Base-by-base conservation (phyloP, 2,888 invertebrate genomes). In the Chalcis sispes region DNA sequence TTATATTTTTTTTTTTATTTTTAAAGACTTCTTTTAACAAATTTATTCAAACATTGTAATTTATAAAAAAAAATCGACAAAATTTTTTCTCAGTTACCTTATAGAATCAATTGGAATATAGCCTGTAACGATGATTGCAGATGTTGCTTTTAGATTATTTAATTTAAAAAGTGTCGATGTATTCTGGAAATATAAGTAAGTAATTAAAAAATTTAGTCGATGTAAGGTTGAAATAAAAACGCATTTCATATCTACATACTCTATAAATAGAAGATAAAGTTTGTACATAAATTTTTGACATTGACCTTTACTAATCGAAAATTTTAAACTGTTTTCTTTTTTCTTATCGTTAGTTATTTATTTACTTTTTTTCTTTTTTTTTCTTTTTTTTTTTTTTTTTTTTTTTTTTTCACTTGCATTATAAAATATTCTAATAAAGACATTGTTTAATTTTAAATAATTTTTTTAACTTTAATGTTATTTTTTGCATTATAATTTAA, bases 101-200 rank as follows among this genome's bases (percentile, higher is more conserved):
- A 29, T 50, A 8, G 78, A 81, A 67, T 85, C 81, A 25, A 81
- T 80, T 27, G 87, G 85, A 77, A 88, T 81, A 79, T 86, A 88
- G 74, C 88, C 88, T 54, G 84, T 88, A 42, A 88, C 75, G 75
- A 88, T 83, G 59, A 88, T 79, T 0, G 87, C 81, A 1, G 87
- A 85, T 40, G 86, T 85, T 50, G 85, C 81, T 75, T 82, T 82
- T 20, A 88, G 77, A 69, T 81, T 80, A 36, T 81, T 81, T 48
- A 86, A 71, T 52, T 81, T 79, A 29, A 79, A 66, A 1, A 84
- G 78, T 32, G 80, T 80, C 8, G 79, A 69, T 36, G 79, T 75
- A 79, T 82, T 81, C 88, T 88, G 81, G 29, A 85, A 86, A 72
- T 77, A 54, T 70, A 42, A 42, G 15, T 42, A 42, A 42, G 15